These are phyloP conservation scores for Maccullochella peelii DNA, from an alignment of 2,113 vertebrate genomes.

Conservation along the genomic window DNA sequence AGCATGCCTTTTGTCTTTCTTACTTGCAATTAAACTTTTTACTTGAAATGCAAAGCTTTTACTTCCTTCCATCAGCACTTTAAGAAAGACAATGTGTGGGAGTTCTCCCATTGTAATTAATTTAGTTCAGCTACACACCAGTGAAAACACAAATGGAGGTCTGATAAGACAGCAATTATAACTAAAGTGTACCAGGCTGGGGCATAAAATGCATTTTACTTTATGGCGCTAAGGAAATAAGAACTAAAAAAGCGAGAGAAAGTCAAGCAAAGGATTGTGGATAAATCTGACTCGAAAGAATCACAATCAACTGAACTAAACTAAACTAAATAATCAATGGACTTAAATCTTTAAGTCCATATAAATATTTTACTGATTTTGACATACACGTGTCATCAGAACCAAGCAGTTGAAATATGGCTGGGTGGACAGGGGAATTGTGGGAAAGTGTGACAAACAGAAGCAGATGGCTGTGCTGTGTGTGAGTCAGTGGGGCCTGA, in stretches of 20 bases:
- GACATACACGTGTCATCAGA: not conserved
- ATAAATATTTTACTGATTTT: slow-evolving; percentile 20
- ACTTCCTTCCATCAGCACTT: not conserved
- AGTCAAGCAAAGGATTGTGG: not conserved
- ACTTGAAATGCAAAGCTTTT: not conserved
- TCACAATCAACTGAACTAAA: not conserved
- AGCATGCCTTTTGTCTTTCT: not conserved
- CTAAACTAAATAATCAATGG: not conserved
- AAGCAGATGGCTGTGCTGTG: slow-evolving; percentile 42
- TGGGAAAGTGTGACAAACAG: slow-evolving; percentile 7
- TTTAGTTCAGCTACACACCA: slow-evolving; percentile 1
- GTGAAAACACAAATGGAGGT: slow-evolving; percentile 9
- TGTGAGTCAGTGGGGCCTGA: slow-evolving; percentile 22
- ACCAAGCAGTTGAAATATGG: not conserved
- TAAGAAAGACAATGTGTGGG: not conserved
- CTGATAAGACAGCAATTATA: not conserved
- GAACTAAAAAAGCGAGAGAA: not conserved
- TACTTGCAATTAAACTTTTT: not conserved
- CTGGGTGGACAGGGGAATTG: slow-evolving; percentile 2
- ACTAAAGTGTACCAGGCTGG: not conserved
- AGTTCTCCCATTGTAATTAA: slow-evolving; percentile 20
- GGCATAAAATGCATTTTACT: slow-evolving; percentile 3
- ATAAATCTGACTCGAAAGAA: not conserved
- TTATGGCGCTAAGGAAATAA: not conserved
- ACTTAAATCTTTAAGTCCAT: no score